Evolutionary conservation across 2,888 invertebrate species (phyloP).

Genomic region (Cetonia aurata): DNA sequence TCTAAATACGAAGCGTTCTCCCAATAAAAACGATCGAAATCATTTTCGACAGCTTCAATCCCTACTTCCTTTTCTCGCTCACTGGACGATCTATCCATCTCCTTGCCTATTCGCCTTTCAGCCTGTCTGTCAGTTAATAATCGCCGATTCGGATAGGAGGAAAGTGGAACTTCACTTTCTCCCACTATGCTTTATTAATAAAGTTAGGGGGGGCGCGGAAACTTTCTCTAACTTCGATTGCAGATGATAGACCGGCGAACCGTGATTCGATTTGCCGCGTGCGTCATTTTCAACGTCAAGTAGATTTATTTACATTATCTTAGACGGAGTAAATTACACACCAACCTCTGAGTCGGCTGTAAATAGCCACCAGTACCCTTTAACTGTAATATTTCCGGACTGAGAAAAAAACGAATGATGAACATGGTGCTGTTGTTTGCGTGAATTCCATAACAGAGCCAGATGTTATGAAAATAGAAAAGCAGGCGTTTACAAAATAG

Average conservation of each 20-base stretch:
- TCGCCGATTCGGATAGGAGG: neutral
- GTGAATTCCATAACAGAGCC: too few relatives aligned
- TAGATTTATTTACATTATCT: constrained; percentile 29
- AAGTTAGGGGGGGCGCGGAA: neutral
- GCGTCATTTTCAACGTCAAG: constrained; percentile 22
- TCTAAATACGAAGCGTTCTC: too few relatives aligned
- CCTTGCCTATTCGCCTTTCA: neutral
- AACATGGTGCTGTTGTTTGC: constrained; percentile 13
- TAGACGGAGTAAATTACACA: constrained; percentile 22
- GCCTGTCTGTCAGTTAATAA: neutral
- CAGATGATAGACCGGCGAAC: neutral
- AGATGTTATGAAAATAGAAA: neutral
- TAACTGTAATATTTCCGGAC: constrained; percentile 8
- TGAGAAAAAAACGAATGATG: neutral
- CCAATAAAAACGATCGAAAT: too few relatives aligned
- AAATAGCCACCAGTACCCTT: neutral
- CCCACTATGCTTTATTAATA: constrained; percentile 10
- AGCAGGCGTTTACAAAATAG: too few relatives aligned
- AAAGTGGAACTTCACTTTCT: constrained; percentile 1
- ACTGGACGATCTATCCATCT: neutral
- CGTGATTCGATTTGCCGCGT: constrained; percentile 3
- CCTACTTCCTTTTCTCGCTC: neutral
- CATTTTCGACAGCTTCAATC: too few relatives aligned
- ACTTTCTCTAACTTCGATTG: neutral
- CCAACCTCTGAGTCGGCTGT: neutral